Conservation (phyloP, 2,888 invertebrate genomes). For the Noctua janthina region DNA sequence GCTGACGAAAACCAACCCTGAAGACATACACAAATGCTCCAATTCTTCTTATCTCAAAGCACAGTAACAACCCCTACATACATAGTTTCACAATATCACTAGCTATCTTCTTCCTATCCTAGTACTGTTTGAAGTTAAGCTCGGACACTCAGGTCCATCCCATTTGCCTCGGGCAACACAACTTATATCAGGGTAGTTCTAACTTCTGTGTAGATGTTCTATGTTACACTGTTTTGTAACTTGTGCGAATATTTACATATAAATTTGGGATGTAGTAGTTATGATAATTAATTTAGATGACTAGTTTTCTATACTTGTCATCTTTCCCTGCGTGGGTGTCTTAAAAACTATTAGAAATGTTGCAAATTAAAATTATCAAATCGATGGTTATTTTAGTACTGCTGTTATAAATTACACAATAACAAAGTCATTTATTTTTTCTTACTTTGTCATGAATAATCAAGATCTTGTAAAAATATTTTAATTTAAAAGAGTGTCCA, state of each 20-base stretch:
- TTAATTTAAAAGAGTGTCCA: too few relatives aligned
- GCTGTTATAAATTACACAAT: too few relatives aligned
- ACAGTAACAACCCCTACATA: constrained; percentile 6
- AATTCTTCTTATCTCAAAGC: constrained; percentile 19
- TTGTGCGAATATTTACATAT: constrained; percentile 10
- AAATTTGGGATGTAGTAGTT: neutral
- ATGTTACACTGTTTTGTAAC: constrained; percentile 37
- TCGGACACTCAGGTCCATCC: constrained; percentile 35
- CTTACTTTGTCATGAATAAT: too few relatives aligned
- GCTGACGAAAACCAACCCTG: neutral
- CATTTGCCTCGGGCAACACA: constrained; percentile 44
- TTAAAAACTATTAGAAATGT: neutral
- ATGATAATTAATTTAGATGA: neutral
- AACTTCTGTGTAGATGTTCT: constrained; percentile 2
- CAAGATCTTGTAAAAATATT: too few relatives aligned
- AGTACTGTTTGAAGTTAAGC: constrained; percentile 37
- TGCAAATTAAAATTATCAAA: neutral
- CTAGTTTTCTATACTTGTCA: neutral
- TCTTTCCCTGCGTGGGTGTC: neutral
- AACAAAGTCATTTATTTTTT: too few relatives aligned
- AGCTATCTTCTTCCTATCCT: constrained; percentile 34
- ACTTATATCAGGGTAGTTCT: constrained; percentile 37
- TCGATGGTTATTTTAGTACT: neutral
- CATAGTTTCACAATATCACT: constrained; percentile 17
- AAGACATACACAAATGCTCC: neutral